phyloP scores from a whole-genome alignment of 2,888 invertebrate genomes.

The Zaprionus lineosus region DNA sequence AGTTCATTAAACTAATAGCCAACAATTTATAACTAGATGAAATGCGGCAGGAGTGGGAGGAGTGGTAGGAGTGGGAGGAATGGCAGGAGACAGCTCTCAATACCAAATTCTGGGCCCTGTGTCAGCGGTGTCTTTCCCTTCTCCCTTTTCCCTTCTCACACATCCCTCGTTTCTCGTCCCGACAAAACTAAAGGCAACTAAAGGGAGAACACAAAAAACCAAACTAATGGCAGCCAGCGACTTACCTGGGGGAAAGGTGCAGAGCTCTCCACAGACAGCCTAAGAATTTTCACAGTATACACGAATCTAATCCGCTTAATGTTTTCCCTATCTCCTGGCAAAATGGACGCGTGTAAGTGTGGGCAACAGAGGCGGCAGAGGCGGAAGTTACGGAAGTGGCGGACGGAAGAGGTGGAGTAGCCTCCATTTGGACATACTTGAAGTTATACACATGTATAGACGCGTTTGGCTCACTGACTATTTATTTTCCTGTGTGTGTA shows the following conservation, averaged over 20 bases:
- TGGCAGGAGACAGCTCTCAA: no score
- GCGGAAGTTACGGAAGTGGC: no score
- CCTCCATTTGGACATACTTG: constrained; percentile 15
- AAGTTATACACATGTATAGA: not conserved
- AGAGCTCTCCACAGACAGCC: constrained; percentile 1
- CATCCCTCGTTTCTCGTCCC: no score
- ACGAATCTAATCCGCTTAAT: constrained; percentile 73
- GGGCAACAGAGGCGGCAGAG: no score
- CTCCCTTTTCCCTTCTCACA: no score
- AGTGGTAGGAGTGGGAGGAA: no score
- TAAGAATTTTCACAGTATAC: constrained; percentile 21
- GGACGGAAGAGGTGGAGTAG: constrained; percentile 17
- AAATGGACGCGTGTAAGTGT: no score
- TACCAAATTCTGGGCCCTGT: no score
- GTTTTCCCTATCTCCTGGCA: constrained; percentile 70
- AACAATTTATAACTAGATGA: constrained; percentile 76
- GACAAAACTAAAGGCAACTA: constrained; percentile 26
- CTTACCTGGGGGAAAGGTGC: constrained; percentile 26
- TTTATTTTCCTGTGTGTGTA: constrained; percentile 14
- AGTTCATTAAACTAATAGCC: constrained; percentile 78
- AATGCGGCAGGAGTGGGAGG: no score
- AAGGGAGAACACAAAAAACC: constrained; percentile 33
- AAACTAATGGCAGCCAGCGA: constrained; percentile 43
- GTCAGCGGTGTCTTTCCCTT: no score
- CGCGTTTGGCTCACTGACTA: no score